phyloP scores from a whole-genome alignment of 2,888 invertebrate genomes.

The Hedychridium roseum region DNA sequence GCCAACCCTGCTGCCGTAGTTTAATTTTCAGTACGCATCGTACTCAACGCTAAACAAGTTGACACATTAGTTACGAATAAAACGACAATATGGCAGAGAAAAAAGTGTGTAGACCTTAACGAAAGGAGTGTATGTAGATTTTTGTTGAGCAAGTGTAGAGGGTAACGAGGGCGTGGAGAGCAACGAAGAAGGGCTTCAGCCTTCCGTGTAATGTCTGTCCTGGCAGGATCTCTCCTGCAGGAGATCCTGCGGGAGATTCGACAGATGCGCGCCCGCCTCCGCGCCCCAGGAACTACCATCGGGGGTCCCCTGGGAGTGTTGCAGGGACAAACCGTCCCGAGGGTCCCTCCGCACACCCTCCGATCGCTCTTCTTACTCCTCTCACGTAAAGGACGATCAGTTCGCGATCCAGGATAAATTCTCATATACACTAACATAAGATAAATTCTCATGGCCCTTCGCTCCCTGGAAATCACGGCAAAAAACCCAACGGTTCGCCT shows the following conservation, averaged over 20 bases:
- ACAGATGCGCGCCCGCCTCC: slow-evolving; percentile 47
- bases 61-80: neutral
- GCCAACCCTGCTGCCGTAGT: too few species aligned
- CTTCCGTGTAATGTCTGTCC: slow-evolving; percentile 43
- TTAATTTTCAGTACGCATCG: too few species aligned
- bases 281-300: slow-evolving; percentile 37
- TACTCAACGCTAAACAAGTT: too few species aligned
- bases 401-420: too few species aligned
- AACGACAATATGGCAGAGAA: slow-evolving; percentile 1
- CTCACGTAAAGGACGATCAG: too few species aligned
- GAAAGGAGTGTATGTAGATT: too few species aligned
- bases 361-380: slow-evolving; percentile 29
- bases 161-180: slow-evolving; percentile 27
- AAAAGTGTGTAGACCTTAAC: slow-evolving; percentile 29
- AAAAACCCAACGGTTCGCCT: too few species aligned
- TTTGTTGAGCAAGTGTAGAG: slow-evolving; percentile 25
- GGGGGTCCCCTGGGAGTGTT: slow-evolving; percentile 54
- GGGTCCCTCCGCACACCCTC: slow-evolving; percentile 27
- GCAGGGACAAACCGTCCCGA: slow-evolving; percentile 58
- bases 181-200: slow-evolving; percentile 34
- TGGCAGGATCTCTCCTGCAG: slow-evolving; percentile 26
- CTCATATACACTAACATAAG: too few species aligned
- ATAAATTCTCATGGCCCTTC: too few species aligned
- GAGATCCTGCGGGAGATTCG: slow-evolving; percentile 39
- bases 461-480: too few species aligned